Conservation (phyloP, 2,888 invertebrate genomes). For the Rutpela maculata region DNA sequence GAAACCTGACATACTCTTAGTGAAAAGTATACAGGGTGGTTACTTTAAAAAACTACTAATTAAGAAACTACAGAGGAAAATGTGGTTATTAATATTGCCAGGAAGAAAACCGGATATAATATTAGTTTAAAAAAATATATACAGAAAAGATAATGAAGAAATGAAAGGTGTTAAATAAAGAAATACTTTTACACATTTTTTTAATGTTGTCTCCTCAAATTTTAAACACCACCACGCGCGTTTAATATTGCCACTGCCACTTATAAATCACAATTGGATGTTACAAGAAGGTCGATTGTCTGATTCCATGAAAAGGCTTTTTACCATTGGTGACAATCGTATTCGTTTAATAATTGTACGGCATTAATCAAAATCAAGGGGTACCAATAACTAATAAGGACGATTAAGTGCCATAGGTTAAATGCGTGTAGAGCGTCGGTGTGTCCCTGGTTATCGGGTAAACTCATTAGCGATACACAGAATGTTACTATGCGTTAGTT, state of each 20-base stretch:
- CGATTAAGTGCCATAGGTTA: slow-evolving; percentile 31
- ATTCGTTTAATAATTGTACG: not conserved
- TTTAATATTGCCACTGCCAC: not conserved
- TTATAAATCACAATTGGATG: not conserved
- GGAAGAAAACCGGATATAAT: too few species aligned
- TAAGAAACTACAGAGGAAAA: too few species aligned
- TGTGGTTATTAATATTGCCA: too few species aligned
- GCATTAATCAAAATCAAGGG: slow-evolving; percentile 41
- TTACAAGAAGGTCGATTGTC: not conserved
- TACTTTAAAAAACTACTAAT: too few species aligned
- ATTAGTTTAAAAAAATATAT: too few species aligned
- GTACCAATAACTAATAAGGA: slow-evolving; percentile 34
- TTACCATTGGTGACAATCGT: not conserved
- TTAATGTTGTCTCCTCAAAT: too few species aligned
- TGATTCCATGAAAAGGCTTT: not conserved
- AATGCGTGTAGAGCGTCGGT: slow-evolving; percentile 14
- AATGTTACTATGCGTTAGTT: slow-evolving; percentile 22
- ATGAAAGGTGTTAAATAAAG: too few species aligned
- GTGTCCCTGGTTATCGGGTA: slow-evolving; percentile 32
- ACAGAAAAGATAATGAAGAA: too few species aligned
- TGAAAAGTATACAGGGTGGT: too few species aligned
- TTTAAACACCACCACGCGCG: too few species aligned
- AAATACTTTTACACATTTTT: too few species aligned
- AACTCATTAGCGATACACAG: slow-evolving; percentile 42
- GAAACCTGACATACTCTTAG: too few species aligned